Percentiles rank a stretch among this genome's conserved stretches.
These are phyloP conservation scores for Pseudoips prasinana DNA, from an alignment of 2,888 invertebrate genomes.

Conservation along the genomic window DNA sequence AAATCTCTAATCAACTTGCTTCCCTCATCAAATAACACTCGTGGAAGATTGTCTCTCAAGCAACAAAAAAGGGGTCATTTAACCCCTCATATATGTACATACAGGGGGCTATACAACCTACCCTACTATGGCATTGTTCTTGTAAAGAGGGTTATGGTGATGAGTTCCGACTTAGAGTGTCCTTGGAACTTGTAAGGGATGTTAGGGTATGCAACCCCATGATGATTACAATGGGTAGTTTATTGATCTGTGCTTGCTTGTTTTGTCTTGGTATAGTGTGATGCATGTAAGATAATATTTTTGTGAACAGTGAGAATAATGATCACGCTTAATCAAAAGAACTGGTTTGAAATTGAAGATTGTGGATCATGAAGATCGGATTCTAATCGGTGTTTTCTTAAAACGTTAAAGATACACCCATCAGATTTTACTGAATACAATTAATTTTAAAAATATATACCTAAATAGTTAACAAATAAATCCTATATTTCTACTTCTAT, in stretches of 20 bases:
- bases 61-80: conserved; percentile 27
- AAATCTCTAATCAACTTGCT: too few species aligned
- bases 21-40: conserved; percentile 1
- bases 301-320: neutral
- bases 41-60: conserved; percentile 5
- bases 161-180: conserved; percentile 17
- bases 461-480: too few species aligned
- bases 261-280: conserved; percentile 3
- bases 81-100: conserved; percentile 19
- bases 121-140: conserved; percentile 19
- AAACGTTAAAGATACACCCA: too few species aligned
- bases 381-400: too few species aligned
- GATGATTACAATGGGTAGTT: conserved; percentile 6
- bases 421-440: too few species aligned
- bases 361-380: too few species aligned
- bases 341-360: too few species aligned
- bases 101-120: conserved; percentile 16
- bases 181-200: conserved; percentile 20
- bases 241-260: conserved; percentile 2
- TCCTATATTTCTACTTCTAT: too few species aligned
- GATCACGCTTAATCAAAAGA: too few species aligned
- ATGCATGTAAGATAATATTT: neutral
- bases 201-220: conserved; percentile 3
- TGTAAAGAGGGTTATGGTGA: conserved; percentile 16
- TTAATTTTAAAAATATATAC: too few species aligned